Conservation (phyloP, 2,888 invertebrate species). For the Isoperla grammatica region DNA sequence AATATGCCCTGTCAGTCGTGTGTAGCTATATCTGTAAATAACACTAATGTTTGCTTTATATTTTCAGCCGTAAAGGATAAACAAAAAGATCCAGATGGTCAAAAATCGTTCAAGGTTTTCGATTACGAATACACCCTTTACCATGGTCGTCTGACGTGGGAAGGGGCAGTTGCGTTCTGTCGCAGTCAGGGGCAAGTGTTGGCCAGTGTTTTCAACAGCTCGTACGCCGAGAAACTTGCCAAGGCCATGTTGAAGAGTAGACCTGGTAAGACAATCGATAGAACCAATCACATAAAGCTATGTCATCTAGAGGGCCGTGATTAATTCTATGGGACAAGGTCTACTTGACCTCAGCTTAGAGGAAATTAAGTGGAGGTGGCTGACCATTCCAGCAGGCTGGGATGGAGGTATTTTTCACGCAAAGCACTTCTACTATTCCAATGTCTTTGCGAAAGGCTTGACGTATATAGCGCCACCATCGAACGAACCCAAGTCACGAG, state of each 20-base stretch:
- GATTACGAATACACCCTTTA: conserved; percentile 45
- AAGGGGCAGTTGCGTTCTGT: conserved; percentile 49
- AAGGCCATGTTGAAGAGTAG: conserved; percentile 34
- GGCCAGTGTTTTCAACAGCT: conserved; percentile 45
- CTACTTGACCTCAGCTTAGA: not conserved
- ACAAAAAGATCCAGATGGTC: not conserved
- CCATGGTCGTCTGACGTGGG: conserved; percentile 47
- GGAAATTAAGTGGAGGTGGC: no score
- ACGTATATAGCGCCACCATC: no score
- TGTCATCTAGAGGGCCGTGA: no score
- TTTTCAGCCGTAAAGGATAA: not conserved
- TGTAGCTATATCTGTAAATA: no score
- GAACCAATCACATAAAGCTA: not conserved
- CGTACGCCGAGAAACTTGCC: not conserved
- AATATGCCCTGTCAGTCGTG: no score
- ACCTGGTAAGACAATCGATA: conserved; percentile 41
- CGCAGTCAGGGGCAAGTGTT: conserved; percentile 46
- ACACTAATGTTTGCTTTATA: no score
- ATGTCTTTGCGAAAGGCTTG: no score
- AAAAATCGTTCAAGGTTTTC: not conserved
- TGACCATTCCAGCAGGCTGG: no score
- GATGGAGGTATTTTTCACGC: no score
- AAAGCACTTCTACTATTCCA: no score
- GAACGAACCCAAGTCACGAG: no score
- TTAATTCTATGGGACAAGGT: no score